phyloP scores from a whole-genome alignment of 2,888 invertebrate species.

The Nemoura dubitans region DNA sequence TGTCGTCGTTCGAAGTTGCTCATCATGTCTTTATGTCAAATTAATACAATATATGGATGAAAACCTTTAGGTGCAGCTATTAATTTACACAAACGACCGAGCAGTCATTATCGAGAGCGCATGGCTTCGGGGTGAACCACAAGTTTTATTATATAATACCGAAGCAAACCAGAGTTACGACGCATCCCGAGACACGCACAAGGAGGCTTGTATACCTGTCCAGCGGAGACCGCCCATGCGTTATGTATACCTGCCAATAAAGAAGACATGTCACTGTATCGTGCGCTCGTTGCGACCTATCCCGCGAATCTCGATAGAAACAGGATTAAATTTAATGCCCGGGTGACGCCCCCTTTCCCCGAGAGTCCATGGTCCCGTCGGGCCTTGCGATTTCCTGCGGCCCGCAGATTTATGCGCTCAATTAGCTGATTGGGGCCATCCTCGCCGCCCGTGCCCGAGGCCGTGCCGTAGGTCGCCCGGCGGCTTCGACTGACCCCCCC shows the following conservation, averaged over 20 bases:
- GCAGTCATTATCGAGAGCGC: background rate
- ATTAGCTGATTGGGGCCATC: conserved; percentile 49
- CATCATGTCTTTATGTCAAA: background rate
- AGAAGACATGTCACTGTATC: conserved; percentile 17
- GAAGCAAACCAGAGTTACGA: background rate
- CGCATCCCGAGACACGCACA: background rate
- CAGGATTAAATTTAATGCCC: conserved; percentile 41
- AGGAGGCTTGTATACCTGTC: background rate
- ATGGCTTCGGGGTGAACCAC: background rate
- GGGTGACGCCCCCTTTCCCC: conserved; percentile 39
- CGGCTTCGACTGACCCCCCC: too few species aligned
- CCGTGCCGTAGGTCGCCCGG: too few species aligned
- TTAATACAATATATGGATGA: background rate
- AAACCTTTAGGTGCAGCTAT: background rate
- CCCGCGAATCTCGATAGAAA: conserved; percentile 43
- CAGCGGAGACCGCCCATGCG: background rate
- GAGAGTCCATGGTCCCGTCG: conserved; percentile 20
- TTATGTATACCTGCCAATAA: background rate
- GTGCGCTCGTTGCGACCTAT: background rate
- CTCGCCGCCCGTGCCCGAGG: background rate
- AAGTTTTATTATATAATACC: background rate
- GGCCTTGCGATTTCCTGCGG: conserved; percentile 21
- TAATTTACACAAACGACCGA: background rate
- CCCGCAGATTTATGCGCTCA: conserved; percentile 47
- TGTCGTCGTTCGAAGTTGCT: background rate